Base-by-base conservation (phyloP, 1,140 invertebrate genomes). In the Drosophila watanabei region DNA sequence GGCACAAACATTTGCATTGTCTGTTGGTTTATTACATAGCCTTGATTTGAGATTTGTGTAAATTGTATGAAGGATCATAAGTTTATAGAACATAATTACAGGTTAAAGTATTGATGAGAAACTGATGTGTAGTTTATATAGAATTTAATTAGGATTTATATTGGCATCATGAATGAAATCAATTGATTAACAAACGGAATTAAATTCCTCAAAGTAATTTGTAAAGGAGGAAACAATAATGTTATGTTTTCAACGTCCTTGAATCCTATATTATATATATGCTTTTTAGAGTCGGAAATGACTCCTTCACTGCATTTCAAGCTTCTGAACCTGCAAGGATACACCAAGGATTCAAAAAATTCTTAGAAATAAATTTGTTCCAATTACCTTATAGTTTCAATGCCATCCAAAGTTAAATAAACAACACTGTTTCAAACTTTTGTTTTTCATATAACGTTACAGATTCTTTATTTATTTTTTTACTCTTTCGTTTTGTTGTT, bases 361-460 rank as follows among this genome's bases (percentile, higher is more conserved):
- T n/a, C 0, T 11, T 6, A 20, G 1, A 14, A 16, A 9, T 24
- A 5, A 14, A 0, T 1, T 24, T 9, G 7, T 20, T 28, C 0
- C 2, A 28, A 16, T 32, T 30, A 51, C 28, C 48, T 51, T n/a
- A 4, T 1, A 0, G 5, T 51, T 37, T 14, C 2, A 24, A 6
- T 10, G 6, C 32, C 24, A 18, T 13, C 11, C 7, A 11, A 24
- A 39, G 4, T 16, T 10, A 56, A 56, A 43, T n/a, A n/a, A 51
- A 79, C n/a, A 79, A 60, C 9, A 33, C 30, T 10, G 11, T 20
- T 48, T 60, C 1, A 0, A 30, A 80, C 63, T 49, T 82, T 79
- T 69, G 75, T 90, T 92, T 92, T 92, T 77, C 91, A 92, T 92
- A 92, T 92, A 92, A 92, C 91, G 88, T 91, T 92, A 92, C 84